Evolutionary conservation across 1,140 invertebrate species (phyloP).

Genomic region (Zelostemma sp.): DNA sequence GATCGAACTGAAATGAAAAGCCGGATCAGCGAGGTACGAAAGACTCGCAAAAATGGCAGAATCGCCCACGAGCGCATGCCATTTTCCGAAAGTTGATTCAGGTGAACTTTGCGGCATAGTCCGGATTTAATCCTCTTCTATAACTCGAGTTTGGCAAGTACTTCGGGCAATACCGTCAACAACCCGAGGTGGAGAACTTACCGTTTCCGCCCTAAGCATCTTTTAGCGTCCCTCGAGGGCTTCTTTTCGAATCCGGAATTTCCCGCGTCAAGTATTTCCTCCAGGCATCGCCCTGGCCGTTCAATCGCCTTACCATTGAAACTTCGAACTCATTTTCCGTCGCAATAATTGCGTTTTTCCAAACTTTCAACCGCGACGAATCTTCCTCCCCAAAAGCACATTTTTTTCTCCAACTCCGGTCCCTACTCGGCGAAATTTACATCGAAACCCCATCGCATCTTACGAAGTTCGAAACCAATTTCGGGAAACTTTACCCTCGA

Average conservation of each 20-base stretch:
- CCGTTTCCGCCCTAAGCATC: neutral
- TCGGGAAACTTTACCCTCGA: neutral
- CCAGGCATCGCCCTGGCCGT: conserved; percentile 4
- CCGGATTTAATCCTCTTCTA: neutral
- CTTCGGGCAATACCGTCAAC: conserved; percentile 3
- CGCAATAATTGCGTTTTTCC: too few species aligned
- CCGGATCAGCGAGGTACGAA: too few species aligned
- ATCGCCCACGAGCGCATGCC: too few species aligned
- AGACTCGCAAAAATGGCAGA: too few species aligned
- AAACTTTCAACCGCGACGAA: too few species aligned
- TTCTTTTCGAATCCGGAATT: neutral
- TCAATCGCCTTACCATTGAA: too few species aligned
- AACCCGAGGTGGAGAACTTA: neutral
- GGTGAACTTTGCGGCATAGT: neutral
- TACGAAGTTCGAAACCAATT: neutral
- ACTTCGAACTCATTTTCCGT: too few species aligned
- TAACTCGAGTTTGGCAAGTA: neutral
- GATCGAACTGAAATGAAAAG: too few species aligned
- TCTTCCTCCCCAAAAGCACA: too few species aligned
- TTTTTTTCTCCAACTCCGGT: neutral
- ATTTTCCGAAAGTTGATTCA: neutral
- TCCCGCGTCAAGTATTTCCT: conserved; percentile 5
- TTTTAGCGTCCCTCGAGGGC: neutral
- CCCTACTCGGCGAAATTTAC: neutral
- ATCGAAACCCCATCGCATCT: neutral